Evolutionary conservation across 2,797 vertebrate species (phyloP).

Genomic region (Gymnothorax javanicus): DNA sequence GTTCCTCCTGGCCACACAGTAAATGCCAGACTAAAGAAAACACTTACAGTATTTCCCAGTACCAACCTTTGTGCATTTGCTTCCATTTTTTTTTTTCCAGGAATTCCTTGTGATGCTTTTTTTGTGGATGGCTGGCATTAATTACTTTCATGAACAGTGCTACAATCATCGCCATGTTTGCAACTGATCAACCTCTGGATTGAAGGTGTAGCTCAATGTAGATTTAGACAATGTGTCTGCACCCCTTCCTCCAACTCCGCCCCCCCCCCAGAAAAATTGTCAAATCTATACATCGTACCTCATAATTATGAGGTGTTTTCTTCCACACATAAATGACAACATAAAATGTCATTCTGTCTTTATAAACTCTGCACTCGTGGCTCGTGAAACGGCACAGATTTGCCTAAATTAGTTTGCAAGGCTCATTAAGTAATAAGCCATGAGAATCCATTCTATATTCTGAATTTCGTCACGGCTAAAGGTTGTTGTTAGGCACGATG

Average conservation of each 20-base stretch:
- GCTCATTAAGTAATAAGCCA: too few relatives aligned
- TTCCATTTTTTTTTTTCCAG: constrained; percentile 43
- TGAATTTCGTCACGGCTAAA: too few relatives aligned
- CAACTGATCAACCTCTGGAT: constrained; percentile 42
- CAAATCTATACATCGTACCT: too few relatives aligned
- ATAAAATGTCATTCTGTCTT: not conserved
- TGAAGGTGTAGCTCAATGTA: not conserved
- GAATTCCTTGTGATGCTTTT: constrained; percentile 39
- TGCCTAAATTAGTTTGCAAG: too few relatives aligned
- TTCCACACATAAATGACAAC: too few relatives aligned
- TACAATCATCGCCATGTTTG: constrained; percentile 47
- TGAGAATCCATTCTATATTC: too few relatives aligned
- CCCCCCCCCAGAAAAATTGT: not conserved
- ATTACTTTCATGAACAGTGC: constrained; percentile 46
- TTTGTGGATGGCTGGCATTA: constrained; percentile 45
- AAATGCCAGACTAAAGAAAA: constrained; percentile 40
- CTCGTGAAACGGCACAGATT: too few relatives aligned
- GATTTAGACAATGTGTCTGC: constrained; percentile 16
- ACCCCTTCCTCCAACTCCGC: not conserved
- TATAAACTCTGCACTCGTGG: not conserved
- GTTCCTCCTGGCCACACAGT: constrained; percentile 40
- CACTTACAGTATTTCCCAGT: constrained; percentile 50
- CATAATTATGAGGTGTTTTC: too few relatives aligned
- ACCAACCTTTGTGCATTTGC: constrained; percentile 41
- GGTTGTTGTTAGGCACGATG: too few relatives aligned